Evolutionary conservation across 2,888 invertebrate genomes (phyloP).

Genomic region (Ecliptopera silaceata): DNA sequence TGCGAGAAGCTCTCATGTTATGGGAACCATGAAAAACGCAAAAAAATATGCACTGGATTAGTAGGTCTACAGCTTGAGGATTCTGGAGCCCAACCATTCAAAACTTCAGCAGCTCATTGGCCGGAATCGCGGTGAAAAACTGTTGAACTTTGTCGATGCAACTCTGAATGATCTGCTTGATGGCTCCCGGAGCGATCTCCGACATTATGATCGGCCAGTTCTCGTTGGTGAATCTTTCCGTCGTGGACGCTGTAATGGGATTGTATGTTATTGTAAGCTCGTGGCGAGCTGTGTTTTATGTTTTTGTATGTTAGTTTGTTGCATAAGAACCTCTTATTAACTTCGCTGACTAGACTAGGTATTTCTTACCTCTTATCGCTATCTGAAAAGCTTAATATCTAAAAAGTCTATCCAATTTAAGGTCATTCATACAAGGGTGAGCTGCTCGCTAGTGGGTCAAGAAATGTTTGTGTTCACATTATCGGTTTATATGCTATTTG

Average conservation of each 20-base stretch:
- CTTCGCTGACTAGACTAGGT: too few species aligned
- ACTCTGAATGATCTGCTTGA: constrained; percentile 65
- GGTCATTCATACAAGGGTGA: too few species aligned
- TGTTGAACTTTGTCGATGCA: constrained; percentile 66
- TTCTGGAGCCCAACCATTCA: constrained; percentile 57
- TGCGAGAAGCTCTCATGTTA: background rate
- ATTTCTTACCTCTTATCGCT: too few species aligned
- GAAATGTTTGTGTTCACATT: too few species aligned
- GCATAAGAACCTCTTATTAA: too few species aligned
- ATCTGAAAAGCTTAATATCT: too few species aligned
- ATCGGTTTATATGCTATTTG: background rate
- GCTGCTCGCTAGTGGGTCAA: too few species aligned
- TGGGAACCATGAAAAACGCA: background rate
- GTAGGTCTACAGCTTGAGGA: background rate
- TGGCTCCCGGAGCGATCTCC: constrained; percentile 73
- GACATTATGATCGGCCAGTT: constrained; percentile 76
- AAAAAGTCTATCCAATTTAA: too few species aligned
- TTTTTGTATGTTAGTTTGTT: background rate
- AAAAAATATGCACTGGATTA: background rate
- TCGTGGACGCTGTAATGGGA: constrained; percentile 63
- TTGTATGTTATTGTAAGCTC: constrained; percentile 20
- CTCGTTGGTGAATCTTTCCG: constrained; percentile 70
- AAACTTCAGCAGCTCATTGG: constrained; percentile 48
- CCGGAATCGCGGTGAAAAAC: constrained; percentile 63
- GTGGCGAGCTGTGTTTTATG: background rate